These are phyloP conservation scores for Diadema setosum DNA, from an alignment of 35 echinoderm and acorn worm genomes.

Conservation along the genomic window DNA sequence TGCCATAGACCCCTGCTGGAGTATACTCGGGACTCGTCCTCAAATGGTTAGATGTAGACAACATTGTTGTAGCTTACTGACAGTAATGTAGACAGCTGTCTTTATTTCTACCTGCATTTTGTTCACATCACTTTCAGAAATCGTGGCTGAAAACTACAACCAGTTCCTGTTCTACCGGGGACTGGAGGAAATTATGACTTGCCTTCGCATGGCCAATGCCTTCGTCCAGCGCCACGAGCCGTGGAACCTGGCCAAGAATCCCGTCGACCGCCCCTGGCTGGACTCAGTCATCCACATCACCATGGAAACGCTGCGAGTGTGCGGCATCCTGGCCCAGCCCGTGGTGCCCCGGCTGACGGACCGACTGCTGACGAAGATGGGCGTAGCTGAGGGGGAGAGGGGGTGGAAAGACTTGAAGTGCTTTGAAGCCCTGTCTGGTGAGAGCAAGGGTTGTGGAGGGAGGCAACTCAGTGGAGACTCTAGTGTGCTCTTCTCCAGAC, in stretches of 20 bases:
- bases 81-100: too few species aligned
- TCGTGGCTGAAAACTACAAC: slow-evolving; percentile 53
- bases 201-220: slow-evolving; percentile 69
- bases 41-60: too few species aligned
- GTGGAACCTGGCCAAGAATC: slow-evolving; percentile 73
- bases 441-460: not conserved
- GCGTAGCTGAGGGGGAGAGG: slow-evolving; percentile 41
- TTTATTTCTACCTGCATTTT: too few species aligned
- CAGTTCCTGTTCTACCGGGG: slow-evolving; percentile 71
- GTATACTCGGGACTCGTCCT: too few species aligned
- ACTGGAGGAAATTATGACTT: slow-evolving; percentile 82
- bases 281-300: slow-evolving; percentile 77
- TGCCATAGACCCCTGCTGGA: too few species aligned
- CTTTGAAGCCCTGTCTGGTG: slow-evolving; percentile 7
- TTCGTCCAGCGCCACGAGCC: slow-evolving; percentile 88
- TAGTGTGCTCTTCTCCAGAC: slow-evolving; percentile 25
- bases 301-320: slow-evolving; percentile 91
- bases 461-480: not conserved
- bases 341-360: slow-evolving; percentile 64
- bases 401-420: slow-evolving; percentile 21
- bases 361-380: slow-evolving; percentile 73
- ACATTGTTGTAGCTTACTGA: too few species aligned
- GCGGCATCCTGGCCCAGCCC: slow-evolving; percentile 83
- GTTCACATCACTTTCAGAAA: slow-evolving; percentile 16
- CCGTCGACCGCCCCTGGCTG: slow-evolving; percentile 28